These are phyloP conservation scores for Balaenoptera acutorostrata DNA, from an alignment of 2,113 vertebrate species.

Conservation along the genomic window DNA sequence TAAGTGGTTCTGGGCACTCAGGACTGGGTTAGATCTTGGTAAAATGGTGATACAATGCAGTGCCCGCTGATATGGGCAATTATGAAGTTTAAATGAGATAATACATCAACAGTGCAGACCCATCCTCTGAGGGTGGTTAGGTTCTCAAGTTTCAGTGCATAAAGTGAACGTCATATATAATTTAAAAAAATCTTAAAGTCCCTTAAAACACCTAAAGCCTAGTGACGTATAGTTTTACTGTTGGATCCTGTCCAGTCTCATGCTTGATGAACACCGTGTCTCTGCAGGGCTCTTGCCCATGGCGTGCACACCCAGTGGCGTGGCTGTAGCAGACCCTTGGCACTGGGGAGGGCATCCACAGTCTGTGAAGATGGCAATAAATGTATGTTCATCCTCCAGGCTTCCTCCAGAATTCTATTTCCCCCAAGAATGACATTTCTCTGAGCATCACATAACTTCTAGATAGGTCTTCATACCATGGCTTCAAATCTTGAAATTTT, in stretches of 20 bases:
- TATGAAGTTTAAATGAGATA: not conserved
- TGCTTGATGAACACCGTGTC: not conserved
- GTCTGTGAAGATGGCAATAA: not conserved
- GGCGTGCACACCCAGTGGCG: no score
- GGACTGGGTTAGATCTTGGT: not conserved
- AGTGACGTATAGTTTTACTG: not conserved
- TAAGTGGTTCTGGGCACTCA: not conserved
- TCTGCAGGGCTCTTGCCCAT: not conserved
- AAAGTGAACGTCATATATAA: not conserved
- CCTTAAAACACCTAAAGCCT: not conserved
- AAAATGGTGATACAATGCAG: not conserved
- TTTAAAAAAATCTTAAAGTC: not conserved
- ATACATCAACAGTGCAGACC: not conserved
- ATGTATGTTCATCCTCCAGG: not conserved
- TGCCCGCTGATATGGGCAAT: not conserved
- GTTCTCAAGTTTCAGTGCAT: not conserved
- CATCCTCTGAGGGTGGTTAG: not conserved
- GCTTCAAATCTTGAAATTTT: not conserved
- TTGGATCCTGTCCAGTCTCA: not conserved
- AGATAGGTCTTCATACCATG: not conserved
- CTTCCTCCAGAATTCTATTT: not conserved
- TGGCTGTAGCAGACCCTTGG: not conserved
- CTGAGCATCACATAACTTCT: not conserved
- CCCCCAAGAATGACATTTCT: not conserved
- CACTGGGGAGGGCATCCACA: not conserved